Base-by-base conservation (phyloP, 1,140 invertebrate genomes). In the Meloidogyne floridensis region DNA sequence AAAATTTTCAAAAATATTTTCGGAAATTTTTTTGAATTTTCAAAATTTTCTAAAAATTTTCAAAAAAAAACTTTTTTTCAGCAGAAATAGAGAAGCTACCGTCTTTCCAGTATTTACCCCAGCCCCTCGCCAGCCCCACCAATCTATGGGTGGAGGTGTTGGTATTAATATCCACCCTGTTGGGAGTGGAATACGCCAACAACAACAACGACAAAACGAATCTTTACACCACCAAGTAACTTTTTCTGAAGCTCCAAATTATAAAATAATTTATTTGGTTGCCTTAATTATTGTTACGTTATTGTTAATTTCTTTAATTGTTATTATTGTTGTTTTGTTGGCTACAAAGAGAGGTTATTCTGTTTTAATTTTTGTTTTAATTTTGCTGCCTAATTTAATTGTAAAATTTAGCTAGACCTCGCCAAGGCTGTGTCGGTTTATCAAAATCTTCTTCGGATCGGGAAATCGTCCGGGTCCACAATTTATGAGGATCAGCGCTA, bases 231-330 rank as follows among this genome's bases (percentile, higher is more conserved):
- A 79, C 18, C 77, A 70, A 47, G 53, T 71, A n/a, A 69, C 77
- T 11, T 79, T 79, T 32, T 79, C 77, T 8, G 43, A 71, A 13
- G 56, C 65, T 10, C 77, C 77, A 72, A 79, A 79, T 54, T 81
- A 81, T 54, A 81, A 80, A 77, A 74, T 54, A 3, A 81, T 81
- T 32, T 81, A 81, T 51, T n/a, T 81, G 56, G 20, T 81, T 47
- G 75, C 53, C 7, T 56, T 81, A 53, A 80, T 81, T 69, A 13
- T 77, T 47, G 75, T 81, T 18, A 65, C 80, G 56, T 32, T 79
- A 43, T 56, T 81, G 43, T 72, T 81, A 18, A 53, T 81, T 56
- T 73, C 20, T 10, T 51, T 81, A 20, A 81, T 81, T 70, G 15
- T 81, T 70, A n/a, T 81, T 9, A 69, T 81, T 47, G 54, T 80